A percentile compares a stretch with the other conserved stretches of the same genome.
Evolutionary conservation across 53 echinoderm and acorn worm species (phyloP).

Genomic region (Patiria pectinifera): DNA sequence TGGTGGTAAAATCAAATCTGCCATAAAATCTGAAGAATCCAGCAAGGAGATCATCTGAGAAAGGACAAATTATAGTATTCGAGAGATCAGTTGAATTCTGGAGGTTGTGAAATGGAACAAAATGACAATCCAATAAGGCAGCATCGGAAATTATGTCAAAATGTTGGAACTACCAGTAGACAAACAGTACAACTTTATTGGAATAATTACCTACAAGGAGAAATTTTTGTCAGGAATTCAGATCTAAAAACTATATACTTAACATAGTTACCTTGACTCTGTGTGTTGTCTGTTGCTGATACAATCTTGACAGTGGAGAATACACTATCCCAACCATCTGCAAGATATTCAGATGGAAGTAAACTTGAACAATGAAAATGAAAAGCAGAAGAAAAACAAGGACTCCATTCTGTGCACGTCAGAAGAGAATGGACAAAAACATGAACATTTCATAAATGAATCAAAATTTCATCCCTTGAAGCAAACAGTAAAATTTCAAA

Average conservation of each 20-base stretch:
- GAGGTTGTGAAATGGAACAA: not conserved
- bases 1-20: constrained; percentile 76
- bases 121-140: too few species aligned
- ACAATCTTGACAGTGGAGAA: constrained; percentile 51
- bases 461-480: too few species aligned
- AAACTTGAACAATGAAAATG: too few species aligned
- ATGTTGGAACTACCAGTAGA: too few species aligned
- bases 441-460: too few species aligned
- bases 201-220: not conserved
- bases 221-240: not conserved
- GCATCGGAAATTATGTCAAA: too few species aligned
- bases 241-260: not conserved
- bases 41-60: constrained; percentile 75
- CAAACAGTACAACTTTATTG: too few species aligned
- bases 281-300: constrained; percentile 34
- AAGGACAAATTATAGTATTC: not conserved
- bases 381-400: too few species aligned
- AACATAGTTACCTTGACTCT: constrained; percentile 52
- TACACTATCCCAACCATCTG: constrained; percentile 83
- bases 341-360: not conserved
- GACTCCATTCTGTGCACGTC: too few species aligned
- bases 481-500: too few species aligned
- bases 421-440: too few species aligned
- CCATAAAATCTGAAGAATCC: constrained; percentile 90
- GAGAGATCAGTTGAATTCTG: not conserved